These are phyloP conservation scores for Aeoliscus strigatus DNA, from an alignment of 2,797 vertebrate genomes.

Conservation along the genomic window DNA sequence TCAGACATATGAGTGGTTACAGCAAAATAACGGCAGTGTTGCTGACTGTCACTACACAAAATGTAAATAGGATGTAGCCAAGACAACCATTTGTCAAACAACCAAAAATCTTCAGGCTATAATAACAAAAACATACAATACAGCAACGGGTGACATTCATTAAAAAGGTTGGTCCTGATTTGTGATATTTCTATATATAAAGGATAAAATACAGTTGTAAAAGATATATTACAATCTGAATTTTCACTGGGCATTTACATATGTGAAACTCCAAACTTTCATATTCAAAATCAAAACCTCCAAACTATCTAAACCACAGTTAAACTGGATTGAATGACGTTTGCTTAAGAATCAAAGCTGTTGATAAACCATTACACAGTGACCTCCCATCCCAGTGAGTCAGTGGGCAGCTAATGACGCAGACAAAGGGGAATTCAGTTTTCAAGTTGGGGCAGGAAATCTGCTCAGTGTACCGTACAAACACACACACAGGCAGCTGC, in stretches of 20 bases:
- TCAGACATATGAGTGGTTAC: neutral
- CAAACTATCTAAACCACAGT: neutral
- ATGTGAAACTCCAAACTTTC: too few relatives aligned
- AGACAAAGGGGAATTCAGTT: constrained; percentile 47
- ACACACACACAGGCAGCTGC: constrained; percentile 19
- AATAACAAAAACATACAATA: too few relatives aligned
- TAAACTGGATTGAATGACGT: neutral
- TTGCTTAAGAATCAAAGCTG: constrained; percentile 4
- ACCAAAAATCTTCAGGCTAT: too few relatives aligned
- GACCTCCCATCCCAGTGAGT: constrained; percentile 37
- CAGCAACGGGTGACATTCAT: too few relatives aligned
- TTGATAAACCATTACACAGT: constrained; percentile 1
- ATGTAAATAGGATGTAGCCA: neutral
- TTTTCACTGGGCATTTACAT: too few relatives aligned
- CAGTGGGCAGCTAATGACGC: constrained; percentile 38
- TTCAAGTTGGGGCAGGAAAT: constrained; percentile 57
- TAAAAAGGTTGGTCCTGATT: too few relatives aligned
- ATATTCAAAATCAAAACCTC: too few relatives aligned
- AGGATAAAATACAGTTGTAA: neutral
- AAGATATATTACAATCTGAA: constrained; percentile 1
- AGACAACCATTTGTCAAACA: too few relatives aligned
- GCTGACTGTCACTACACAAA: neutral
- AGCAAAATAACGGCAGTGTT: neutral
- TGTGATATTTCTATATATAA: too few relatives aligned
- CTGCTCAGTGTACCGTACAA: constrained; percentile 24